phyloP scores from a whole-genome alignment of 2,113 vertebrate species.

The Gymnarchus niloticus region DNA sequence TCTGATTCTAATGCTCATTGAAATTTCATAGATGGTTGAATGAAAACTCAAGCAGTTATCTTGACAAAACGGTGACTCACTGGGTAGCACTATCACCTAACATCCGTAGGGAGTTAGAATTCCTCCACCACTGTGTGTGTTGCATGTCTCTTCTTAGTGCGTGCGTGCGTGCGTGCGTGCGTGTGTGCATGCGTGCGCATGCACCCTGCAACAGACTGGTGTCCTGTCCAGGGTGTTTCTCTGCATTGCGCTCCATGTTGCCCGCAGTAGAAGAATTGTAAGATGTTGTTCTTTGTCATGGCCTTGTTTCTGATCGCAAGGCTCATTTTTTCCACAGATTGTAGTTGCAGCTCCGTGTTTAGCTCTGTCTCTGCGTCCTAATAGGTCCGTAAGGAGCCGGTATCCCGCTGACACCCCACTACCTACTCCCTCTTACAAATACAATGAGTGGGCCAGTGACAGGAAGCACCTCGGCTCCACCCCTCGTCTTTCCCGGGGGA shows the following conservation, averaged over 20 bases:
- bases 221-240: background rate
- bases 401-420: constrained; percentile 81
- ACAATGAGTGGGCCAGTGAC: constrained; percentile 96
- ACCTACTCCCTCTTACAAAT: constrained; percentile 92
- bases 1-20: background rate
- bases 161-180: background rate
- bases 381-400: constrained; percentile 79
- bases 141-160: background rate
- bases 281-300: background rate
- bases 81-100: background rate
- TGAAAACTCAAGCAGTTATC: background rate
- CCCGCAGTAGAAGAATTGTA: background rate
- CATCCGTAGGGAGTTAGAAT: background rate
- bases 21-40: background rate
- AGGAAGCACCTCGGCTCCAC: constrained; percentile 82
- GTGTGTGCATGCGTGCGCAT: background rate
- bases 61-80: background rate
- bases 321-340: background rate
- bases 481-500: constrained; percentile 84
- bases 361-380: constrained; percentile 18
- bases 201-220: background rate
- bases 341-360: background rate
- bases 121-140: background rate
- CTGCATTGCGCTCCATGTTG: background rate
- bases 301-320: background rate